These are phyloP conservation scores for Corythaeola cristata DNA, from an alignment of 2,113 vertebrate genomes.

Conservation along the genomic window DNA sequence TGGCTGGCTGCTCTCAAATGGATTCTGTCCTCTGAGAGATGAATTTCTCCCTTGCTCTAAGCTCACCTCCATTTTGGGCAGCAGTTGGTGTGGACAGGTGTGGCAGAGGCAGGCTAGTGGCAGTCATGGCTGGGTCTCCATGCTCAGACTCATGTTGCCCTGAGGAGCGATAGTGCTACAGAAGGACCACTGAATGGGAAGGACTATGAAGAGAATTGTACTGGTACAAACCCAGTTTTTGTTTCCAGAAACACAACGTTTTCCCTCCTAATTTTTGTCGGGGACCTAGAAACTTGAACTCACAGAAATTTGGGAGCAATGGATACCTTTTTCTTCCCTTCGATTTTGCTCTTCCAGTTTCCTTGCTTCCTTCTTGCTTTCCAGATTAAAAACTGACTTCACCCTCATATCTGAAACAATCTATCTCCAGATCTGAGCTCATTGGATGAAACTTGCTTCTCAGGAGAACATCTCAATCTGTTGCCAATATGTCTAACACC, in stretches of 20 bases:
- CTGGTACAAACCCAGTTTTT: neutral
- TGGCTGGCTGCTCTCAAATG: neutral
- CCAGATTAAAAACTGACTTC: neutral
- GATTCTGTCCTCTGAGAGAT: neutral
- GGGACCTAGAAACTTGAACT: neutral
- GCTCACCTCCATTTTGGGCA: neutral
- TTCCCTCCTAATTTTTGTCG: neutral
- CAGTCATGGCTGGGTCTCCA: accelerated
- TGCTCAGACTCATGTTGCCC: neutral
- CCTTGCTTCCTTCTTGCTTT: neutral
- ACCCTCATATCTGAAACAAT: neutral
- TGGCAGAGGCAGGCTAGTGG: neutral
- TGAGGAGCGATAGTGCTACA: neutral
- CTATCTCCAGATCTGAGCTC: neutral
- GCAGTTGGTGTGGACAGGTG: neutral
- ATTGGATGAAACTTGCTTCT: neutral
- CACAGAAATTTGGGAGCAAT: neutral
- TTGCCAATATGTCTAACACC: neutral
- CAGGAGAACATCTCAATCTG: neutral
- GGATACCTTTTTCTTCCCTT: neutral
- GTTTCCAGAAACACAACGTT: neutral
- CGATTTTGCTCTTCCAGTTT: neutral
- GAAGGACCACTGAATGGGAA: neutral
- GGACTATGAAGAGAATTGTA: neutral
- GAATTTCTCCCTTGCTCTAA: neutral